Conservation (phyloP, 2,113 vertebrate genomes). For the Acrocephalus arundinaceus region DNA sequence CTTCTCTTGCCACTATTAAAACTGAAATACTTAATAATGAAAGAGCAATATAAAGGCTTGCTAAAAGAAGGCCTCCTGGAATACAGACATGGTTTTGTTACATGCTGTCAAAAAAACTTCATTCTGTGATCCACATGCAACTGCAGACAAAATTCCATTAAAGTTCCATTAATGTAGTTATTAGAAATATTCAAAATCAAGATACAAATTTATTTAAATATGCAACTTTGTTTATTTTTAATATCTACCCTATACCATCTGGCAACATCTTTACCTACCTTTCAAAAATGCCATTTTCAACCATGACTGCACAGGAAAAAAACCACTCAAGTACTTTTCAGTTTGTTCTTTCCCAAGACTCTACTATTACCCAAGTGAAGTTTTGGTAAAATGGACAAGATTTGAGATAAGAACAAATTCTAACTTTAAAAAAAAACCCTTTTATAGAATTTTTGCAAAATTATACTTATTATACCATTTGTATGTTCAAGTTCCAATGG, state of each 20-base stretch:
- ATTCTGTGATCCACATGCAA: not conserved
- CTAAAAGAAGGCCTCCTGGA: not conserved
- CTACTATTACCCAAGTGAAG: not conserved
- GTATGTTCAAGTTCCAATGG: not conserved
- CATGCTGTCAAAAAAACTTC: not conserved
- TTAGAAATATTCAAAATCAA: not conserved
- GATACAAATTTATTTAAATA: not conserved
- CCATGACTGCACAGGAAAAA: not conserved
- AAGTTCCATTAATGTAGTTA: not conserved
- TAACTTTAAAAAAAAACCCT: not conserved
- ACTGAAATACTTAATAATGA: not conserved
- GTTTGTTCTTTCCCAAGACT: not conserved
- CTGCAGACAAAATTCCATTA: not conserved
- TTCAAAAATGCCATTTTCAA: not conserved
- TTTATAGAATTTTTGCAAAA: not conserved
- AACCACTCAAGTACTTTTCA: not conserved
- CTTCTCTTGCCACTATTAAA: not conserved
- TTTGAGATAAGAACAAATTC: not conserved
- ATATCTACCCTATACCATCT: not conserved
- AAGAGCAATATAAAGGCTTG: not conserved
- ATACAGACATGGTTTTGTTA: not conserved
- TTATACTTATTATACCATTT: not conserved
- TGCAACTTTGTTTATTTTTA: not conserved
- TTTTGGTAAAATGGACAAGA: not conserved
- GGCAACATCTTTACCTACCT: not conserved